Base-by-base conservation (phyloP, 2,113 vertebrate genomes). In the Corythoichthys intestinalis region DNA sequence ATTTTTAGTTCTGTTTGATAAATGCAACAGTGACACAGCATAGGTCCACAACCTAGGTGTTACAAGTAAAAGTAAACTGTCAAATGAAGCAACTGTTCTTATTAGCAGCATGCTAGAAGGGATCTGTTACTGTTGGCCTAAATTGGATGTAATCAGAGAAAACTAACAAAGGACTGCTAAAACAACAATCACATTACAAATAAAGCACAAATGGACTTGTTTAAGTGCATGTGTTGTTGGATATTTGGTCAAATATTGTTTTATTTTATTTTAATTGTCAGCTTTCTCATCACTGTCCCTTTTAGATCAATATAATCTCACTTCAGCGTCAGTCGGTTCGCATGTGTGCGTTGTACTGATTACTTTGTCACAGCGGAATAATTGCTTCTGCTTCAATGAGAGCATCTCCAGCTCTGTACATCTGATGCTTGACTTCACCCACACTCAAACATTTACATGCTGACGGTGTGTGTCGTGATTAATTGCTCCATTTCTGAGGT, bases 341-440 rank as follows among this genome's bases (percentile, higher is more conserved):
- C 35, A 66, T 44, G 15, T 44, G 65, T 69, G 60, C 37, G 65
- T 38, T 12, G 47, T 41, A 50, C 77, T 85, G 80, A 88, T 85
- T 83, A 72, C 74, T 79, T 72, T 77, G 87, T 84, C 86, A 84
- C 17, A 28, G 76, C 77, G 63, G 79, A 86, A 79, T 87, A 87
- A 88, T 81, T 81, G 85, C 76, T 76, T n/a, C 60, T 35, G 41
- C 67, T 74, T 80, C 86, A 85, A 83, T 83, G 79, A 79, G 62
- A 46, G 48, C 50, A 71, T 47, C 57, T 4, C 58, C 74, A 75
- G 76, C 70, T 64, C 67, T 75, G 78, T 75, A 78, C 81, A 85
- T 75, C 71, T 80, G 77, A 84, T 64, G 73, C 75, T 54, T 44
- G 39, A 54, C 69, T 72, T 65, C 75, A 60, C 80, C 61, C 70